Percentiles rank a stretch among this genome's conserved stretches.
These are phyloP conservation scores for Scrobipalpa atriplicella DNA, from an alignment of 2,888 invertebrate genomes.

Conservation along the genomic window DNA sequence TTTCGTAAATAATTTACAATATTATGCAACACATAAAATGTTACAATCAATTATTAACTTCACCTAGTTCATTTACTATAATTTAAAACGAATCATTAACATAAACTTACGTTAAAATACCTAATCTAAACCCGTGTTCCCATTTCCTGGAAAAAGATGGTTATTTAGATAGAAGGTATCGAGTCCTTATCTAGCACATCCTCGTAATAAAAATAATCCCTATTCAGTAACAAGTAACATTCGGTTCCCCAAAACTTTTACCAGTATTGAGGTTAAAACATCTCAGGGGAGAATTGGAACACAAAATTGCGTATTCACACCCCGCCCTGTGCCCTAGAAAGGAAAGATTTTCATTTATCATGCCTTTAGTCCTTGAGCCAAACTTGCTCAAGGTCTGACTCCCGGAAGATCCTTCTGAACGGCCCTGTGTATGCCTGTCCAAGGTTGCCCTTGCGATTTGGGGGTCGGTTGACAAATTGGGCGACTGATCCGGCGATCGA, in stretches of 20 bases:
- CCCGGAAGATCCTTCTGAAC: slow-evolving; percentile 65
- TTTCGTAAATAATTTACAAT: no score
- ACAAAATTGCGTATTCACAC: slow-evolving; percentile 59
- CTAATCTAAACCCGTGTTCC: background rate
- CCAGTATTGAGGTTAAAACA: slow-evolving; percentile 16
- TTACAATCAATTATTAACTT: no score
- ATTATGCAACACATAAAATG: no score
- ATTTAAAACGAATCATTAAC: background rate
- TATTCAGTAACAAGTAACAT: background rate
- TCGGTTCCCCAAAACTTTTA: slow-evolving; percentile 10
- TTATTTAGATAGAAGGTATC: background rate
- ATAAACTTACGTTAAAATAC: background rate
- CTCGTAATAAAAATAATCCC: slow-evolving; percentile 3
- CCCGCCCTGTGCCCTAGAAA: slow-evolving; percentile 64
- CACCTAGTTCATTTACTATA: no score
- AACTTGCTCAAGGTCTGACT: slow-evolving; percentile 60
- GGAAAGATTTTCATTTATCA: slow-evolving; percentile 71
- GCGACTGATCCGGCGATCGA: slow-evolving; percentile 46
- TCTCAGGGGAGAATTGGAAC: slow-evolving; percentile 33
- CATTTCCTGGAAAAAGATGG: background rate
- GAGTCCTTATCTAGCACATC: background rate
- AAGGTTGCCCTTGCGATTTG: slow-evolving; percentile 54
- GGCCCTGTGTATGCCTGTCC: slow-evolving; percentile 52
- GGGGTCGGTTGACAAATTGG: slow-evolving; percentile 48
- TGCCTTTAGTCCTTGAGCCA: slow-evolving; percentile 66